A percentile compares a stretch with the other conserved stretches of the same genome.
phyloP scores from a whole-genome alignment of 2,113 vertebrate species.

The Nannospalax galili region DNA sequence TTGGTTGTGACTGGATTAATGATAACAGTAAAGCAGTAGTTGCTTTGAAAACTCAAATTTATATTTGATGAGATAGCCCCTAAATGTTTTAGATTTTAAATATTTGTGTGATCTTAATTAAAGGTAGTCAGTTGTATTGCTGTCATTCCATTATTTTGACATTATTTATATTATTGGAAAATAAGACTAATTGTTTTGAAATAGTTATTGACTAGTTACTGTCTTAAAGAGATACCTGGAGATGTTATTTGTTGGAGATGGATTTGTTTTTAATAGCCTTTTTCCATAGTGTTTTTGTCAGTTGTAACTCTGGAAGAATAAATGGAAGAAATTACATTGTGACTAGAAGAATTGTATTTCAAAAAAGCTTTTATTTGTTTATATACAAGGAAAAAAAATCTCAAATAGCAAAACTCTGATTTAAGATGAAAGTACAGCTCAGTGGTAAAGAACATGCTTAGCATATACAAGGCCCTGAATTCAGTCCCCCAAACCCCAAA shows the following conservation, averaged over 20 bases:
- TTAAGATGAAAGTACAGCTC: background rate
- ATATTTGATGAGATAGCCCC: too few species aligned
- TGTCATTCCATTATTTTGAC: too few species aligned
- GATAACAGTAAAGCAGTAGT: too few species aligned
- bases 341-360: background rate
- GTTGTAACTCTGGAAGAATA: conserved; percentile 12
- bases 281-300: conserved; percentile 39
- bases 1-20: too few species aligned
- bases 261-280: too few species aligned
- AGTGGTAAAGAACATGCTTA: background rate
- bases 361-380: conserved; percentile 56
- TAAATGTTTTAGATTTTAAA: too few species aligned
- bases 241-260: background rate
- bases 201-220: conserved; percentile 16
- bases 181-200: too few species aligned
- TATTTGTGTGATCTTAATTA: too few species aligned
- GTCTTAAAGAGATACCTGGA: conserved; percentile 2
- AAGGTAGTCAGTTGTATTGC: too few species aligned
- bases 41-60: too few species aligned
- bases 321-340: conserved; percentile 32
- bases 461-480: background rate
- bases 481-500: background rate
- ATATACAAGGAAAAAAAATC: background rate
- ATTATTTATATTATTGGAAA: too few species aligned
- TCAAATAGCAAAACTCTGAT: conserved; percentile 4